Percentiles rank a stretch among this genome's conserved stretches.
Evolutionary conservation across 2,797 vertebrate species (phyloP).

Genomic region (Thaleichthys pacificus): DNA sequence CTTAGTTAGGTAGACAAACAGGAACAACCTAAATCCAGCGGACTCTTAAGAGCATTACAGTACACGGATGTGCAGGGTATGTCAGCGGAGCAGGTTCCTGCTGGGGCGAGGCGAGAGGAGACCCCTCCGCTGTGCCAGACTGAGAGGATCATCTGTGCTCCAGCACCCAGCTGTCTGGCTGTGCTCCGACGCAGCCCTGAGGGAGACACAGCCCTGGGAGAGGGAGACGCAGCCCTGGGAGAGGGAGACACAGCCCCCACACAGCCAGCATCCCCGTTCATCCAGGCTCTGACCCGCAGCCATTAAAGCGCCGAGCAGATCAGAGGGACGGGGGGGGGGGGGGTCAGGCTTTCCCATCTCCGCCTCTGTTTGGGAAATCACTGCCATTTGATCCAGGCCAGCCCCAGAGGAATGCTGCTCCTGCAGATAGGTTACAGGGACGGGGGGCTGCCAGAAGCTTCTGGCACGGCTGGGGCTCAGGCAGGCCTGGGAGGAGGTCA

Average conservation of each 20-base stretch:
- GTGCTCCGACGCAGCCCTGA: constrained; percentile 26
- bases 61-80: background rate
- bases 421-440: constrained; percentile 66
- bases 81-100: background rate
- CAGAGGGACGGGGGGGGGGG: constrained; percentile 53
- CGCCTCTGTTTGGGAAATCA: constrained; percentile 71
- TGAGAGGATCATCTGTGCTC: background rate
- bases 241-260: constrained; percentile 24
- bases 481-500: constrained; percentile 60
- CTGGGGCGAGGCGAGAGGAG: constrained; percentile 1
- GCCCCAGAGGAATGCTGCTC: constrained; percentile 74
- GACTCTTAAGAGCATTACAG: background rate
- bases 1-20: background rate
- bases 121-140: background rate
- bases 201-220: constrained; percentile 31
- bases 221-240: constrained; percentile 33
- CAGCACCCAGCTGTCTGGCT: constrained; percentile 15
- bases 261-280: constrained; percentile 59
- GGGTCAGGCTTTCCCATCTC: constrained; percentile 71
- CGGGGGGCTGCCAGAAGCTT: constrained; percentile 59
- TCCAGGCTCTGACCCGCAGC: constrained; percentile 63
- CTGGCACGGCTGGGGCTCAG: constrained; percentile 56
- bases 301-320: constrained; percentile 66
- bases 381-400: constrained; percentile 75
- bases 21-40: background rate